Evolutionary conservation across 1,140 invertebrate species (phyloP).

Genomic region (Limonius californicus): DNA sequence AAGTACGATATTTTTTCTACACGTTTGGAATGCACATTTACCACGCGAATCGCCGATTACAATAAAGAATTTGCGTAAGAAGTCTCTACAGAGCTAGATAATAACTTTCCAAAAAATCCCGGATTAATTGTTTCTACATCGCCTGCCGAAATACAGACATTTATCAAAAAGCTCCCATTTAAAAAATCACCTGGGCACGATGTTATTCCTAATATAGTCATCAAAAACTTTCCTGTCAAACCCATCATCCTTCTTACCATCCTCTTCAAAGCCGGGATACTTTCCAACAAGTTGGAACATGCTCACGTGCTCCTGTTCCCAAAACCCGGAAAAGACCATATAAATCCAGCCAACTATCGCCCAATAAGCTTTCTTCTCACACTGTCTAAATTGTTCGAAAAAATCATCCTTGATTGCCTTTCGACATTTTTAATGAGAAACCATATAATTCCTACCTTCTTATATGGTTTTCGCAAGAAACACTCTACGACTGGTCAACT

Average conservation of each 20-base stretch:
- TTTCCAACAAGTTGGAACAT: background rate
- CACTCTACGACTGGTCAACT: too few species aligned
- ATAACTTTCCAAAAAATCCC: too few species aligned
- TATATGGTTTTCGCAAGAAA: too few species aligned
- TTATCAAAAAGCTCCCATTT: background rate
- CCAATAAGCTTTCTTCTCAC: background rate
- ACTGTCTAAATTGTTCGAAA: background rate
- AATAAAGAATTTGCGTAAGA: background rate
- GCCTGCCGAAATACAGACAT: too few species aligned
- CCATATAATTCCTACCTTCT: too few species aligned
- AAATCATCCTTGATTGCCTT: too few species aligned
- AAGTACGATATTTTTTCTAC: background rate
- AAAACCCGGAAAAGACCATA: background rate
- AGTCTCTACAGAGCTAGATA: background rate
- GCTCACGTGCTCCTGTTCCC: background rate
- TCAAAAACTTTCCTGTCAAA: background rate
- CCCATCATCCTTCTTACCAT: too few species aligned
- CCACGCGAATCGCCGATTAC: too few species aligned
- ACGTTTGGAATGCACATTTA: background rate
- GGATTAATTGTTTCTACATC: too few species aligned
- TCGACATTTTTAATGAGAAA: too few species aligned
- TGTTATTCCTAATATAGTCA: background rate
- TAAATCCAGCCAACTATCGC: background rate
- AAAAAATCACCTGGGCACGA: background rate
- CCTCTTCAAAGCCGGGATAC: background rate